These are phyloP conservation scores for Ctenomys sociabilis DNA, from an alignment of 2,113 vertebrate genomes.

Conservation along the genomic window DNA sequence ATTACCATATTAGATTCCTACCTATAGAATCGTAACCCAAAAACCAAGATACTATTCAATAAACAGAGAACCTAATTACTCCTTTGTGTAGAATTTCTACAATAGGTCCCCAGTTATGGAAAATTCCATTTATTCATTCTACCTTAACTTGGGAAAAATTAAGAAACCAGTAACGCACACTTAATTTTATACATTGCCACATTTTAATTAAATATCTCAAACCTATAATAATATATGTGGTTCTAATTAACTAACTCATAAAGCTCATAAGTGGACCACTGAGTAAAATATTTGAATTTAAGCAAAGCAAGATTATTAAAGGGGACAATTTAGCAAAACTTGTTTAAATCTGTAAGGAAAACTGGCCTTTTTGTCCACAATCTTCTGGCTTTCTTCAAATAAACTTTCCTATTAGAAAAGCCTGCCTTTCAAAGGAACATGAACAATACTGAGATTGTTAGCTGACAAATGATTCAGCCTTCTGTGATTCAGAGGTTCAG, in stretches of 20 bases:
- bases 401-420: background rate
- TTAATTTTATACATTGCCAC: constrained; percentile 61
- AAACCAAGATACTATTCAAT: constrained; percentile 36
- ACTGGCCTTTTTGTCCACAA: background rate
- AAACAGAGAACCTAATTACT: constrained; percentile 62
- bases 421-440: background rate
- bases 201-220: constrained; percentile 66
- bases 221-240: constrained; percentile 47
- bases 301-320: constrained; percentile 62
- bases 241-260: constrained; percentile 67
- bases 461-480: background rate
- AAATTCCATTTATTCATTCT: constrained; percentile 47
- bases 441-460: background rate
- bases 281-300: constrained; percentile 28
- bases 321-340: constrained; percentile 20
- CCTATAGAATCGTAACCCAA: constrained; percentile 34
- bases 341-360: background rate
- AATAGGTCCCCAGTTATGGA: constrained; percentile 31
- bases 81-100: background rate
- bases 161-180: constrained; percentile 40
- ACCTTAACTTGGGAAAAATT: constrained; percentile 66
- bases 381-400: background rate
- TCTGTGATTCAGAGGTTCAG: background rate
- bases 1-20: constrained; percentile 42
- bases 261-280: constrained; percentile 63